These are phyloP conservation scores for Drosophila funebris DNA, from an alignment of 1,140 invertebrate species.

Conservation along the genomic window DNA sequence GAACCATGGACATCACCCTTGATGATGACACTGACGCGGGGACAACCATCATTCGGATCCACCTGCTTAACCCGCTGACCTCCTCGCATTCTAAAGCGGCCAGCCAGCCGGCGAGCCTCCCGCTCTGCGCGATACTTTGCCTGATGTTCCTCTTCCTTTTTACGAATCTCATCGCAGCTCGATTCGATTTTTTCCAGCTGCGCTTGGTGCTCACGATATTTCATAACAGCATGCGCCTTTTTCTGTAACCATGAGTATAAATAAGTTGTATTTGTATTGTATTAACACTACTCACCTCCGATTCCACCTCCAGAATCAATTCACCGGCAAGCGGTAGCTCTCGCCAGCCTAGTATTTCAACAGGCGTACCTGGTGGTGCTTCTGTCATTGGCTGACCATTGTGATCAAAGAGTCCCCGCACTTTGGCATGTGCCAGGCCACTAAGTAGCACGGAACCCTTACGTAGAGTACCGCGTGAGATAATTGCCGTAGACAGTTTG, in stretches of 20 bases:
- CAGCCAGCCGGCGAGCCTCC: constrained; percentile 86
- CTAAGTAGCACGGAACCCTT: constrained; percentile 93
- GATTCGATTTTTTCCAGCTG: constrained; percentile 86
- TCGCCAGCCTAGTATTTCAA: constrained; percentile 95
- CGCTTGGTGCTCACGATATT: constrained; percentile 86
- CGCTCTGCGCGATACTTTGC: constrained; percentile 88
- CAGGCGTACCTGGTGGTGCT: constrained; percentile 91
- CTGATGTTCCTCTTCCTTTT: constrained; percentile 89
- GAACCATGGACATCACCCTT: constrained; percentile 94
- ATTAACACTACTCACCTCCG: constrained; percentile 85
- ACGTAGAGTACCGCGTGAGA: constrained; percentile 95
- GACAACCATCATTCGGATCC: constrained; percentile 79
- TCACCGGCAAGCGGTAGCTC: constrained; percentile 95
- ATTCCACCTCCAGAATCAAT: constrained; percentile 91
- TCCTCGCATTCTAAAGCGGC: constrained; percentile 84
- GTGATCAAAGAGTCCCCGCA: constrained; percentile 93
- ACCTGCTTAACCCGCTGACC: constrained; percentile 85
- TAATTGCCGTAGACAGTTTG: constrained; percentile 93
- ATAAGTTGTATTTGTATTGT: neutral
- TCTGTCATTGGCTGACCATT: constrained; percentile 87
- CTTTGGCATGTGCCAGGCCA: constrained; percentile 92
- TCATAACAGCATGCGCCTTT: constrained; percentile 89
- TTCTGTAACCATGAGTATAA: constrained; percentile 84
- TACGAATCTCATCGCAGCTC: constrained; percentile 87
- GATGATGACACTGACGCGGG: constrained; percentile 86